These are phyloP conservation scores for Chelonus insularis DNA, from an alignment of 1,140 invertebrate genomes.

Conservation along the genomic window DNA sequence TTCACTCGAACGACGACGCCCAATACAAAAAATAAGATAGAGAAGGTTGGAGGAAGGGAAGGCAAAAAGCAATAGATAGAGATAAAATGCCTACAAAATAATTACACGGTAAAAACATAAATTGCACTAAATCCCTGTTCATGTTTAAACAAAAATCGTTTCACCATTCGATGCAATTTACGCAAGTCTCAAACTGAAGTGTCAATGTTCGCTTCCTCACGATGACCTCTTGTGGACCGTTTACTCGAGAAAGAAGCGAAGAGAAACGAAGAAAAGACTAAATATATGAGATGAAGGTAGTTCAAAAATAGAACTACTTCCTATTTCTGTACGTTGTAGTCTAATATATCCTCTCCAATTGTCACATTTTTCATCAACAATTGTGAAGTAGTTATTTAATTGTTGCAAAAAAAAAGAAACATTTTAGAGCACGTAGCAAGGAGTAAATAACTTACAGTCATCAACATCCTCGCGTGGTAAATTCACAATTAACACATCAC, in stretches of 20 bases:
- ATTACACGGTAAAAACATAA: too few relatives aligned
- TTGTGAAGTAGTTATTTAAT: too few relatives aligned
- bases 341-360: too few relatives aligned
- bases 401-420: too few relatives aligned
- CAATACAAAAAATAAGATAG: conserved; percentile 1
- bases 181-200: conserved; percentile 3
- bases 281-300: not conserved
- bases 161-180: not conserved
- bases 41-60: not conserved
- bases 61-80: not conserved
- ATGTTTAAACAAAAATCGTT: not conserved
- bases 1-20: conserved; percentile 17
- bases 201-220: conserved; percentile 8
- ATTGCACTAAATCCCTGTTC: not conserved
- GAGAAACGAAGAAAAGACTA: not conserved
- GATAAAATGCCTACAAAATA: conserved; percentile 8
- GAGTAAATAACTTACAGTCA: conserved; percentile 27
- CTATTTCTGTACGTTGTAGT: too few relatives aligned
- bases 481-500: conserved; percentile 27
- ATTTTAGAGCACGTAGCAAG: not conserved
- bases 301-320: not conserved
- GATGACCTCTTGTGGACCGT: conserved; percentile 10
- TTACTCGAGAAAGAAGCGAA: not conserved
- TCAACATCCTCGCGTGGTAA: conserved; percentile 31
- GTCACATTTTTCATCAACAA: too few relatives aligned